Evolutionary conservation across 1,140 invertebrate species (phyloP).

Genomic region (Magallana ariakensis): DNA sequence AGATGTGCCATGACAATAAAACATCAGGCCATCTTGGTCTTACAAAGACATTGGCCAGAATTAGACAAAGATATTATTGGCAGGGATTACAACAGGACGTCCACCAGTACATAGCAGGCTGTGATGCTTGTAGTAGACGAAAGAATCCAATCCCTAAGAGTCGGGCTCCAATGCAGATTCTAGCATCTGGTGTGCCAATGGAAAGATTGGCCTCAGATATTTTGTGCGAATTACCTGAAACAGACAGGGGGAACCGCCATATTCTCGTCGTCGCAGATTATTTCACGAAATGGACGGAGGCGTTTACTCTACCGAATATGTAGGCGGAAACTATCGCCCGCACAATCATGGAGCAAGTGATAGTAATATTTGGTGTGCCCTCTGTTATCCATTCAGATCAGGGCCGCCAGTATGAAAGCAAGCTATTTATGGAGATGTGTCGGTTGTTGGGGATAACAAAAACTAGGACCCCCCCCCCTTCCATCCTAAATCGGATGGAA

Average conservation of each 20-base stretch:
- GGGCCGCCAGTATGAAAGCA: conserved; percentile 50
- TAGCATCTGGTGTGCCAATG: conserved; percentile 1
- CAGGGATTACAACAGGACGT: conserved; percentile 1
- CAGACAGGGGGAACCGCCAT: not conserved
- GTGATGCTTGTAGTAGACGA: not conserved
- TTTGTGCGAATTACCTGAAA: conserved; percentile 34
- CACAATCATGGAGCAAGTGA: conserved; percentile 37
- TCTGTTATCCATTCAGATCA: conserved; percentile 50
- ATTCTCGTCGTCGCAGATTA: conserved; percentile 30
- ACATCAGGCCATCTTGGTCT: conserved; percentile 35
- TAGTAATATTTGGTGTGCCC: conserved; percentile 60
- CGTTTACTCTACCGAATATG: not conserved
- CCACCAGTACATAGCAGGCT: not conserved
- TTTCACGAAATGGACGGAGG: conserved; percentile 10
- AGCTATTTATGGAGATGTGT: conserved; percentile 52
- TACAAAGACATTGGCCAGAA: conserved; percentile 27
- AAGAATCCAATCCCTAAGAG: not conserved
- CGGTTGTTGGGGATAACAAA: conserved; percentile 53
- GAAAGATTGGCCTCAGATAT: conserved; percentile 36
- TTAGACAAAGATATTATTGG: conserved; percentile 3
- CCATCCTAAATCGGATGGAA: conserved; percentile 55
- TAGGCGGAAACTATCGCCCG: not conserved
- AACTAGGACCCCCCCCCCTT: conserved; percentile 58
- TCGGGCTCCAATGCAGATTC: conserved; percentile 34
- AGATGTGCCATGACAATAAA: conserved; percentile 1